Evolutionary conservation across 2,797 vertebrate genomes (phyloP), one percentile per base, ranked within the genome.

Genomic region (Epinephelus malabaricus): DNA sequence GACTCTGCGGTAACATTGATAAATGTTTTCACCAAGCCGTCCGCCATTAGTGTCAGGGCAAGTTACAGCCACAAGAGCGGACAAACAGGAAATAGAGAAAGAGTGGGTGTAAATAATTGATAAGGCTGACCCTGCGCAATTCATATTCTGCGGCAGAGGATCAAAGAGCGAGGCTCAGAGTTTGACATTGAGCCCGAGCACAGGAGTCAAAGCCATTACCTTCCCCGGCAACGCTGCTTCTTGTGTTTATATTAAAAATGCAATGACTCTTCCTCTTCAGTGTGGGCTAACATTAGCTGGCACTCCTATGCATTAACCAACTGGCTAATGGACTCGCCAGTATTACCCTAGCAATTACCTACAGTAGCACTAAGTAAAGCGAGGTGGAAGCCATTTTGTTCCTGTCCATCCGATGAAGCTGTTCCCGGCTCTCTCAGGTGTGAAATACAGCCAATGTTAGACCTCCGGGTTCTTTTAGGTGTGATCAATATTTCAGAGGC

Each of bases 21-120:
- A 90, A 94, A 94, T 92, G 90, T 94, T 93, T 95, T 89, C 91
- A 90, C 87, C 90, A 60, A 84, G 84, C 79, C 77, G 79, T 92
- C 90, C 83, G 58, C 92, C 92, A 92, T 94, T 95, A 94, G 92
- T 91, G 91, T 94, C 87, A 92, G 92, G 85, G 89, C 91, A 87
- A 95, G 86, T 95, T 95, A 94, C 79, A 85, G 88, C 92, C 90
- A 83, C 79, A 83, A 82, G 72, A 89, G 86, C 88, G 89, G 89
- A 88, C 92, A 94, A 95, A 94, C 90, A 95, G 93, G 86, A 95
- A 94, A 93, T 65, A 74, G 76, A 89, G 76, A 78, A 91, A 92
- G 91, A 91, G 86, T 25, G 85, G 49, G 82, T 83, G 87, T 95
- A 95, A 96, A 93, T 95, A 95, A 95, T 96, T 95, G 93, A 95